Evolutionary conservation across 1,140 invertebrate genomes (phyloP), one percentile per base, ranked within the genome.

Genomic region (Atta cephalotes): DNA sequence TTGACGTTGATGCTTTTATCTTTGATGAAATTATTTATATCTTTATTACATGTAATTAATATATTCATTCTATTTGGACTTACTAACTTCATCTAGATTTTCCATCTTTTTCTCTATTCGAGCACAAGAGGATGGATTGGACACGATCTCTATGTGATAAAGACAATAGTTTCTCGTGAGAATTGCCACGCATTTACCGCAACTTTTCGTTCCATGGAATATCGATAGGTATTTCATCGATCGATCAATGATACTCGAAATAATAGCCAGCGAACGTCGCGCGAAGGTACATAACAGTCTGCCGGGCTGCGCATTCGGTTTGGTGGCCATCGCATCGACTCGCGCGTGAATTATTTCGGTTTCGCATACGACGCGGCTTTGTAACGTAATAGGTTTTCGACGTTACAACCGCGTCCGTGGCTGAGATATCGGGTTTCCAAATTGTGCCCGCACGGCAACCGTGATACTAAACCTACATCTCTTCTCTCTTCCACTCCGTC

Each of bases 311-410:
- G 63, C 78, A 80, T 80, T 68, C 63, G 39, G 66, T 70, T 66
- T 49, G 66, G 12, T 70, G 66, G 39, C 31, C 68, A 28, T 31
- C 56, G 65, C 79, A 56, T 81, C 58, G 80, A 74, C 35, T 84
- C 68, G 80, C 70, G 80, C 80, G 74, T 60, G 89, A 89, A 90
- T 90, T 90, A 90, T 90, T 90, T 90, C 88, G 86, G 87, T 90
- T 90, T 85, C 86, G 68, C 70, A 74, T 87, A 85, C 89, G 72
- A 72, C 21, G 53, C 68, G 68, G 68, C 88, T 90, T 90, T 90
- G 89, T 90, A 90, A 90, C 86, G 76, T 82, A 78, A 90, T 90
- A 90, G 86, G 88, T 88, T 90, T 90, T 90, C 79, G 80, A 51
- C 86, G 79, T 85, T 80, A 85, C 86, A 84, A 62, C 70, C 85